Evolutionary conservation across 2,113 vertebrate genomes (phyloP), one percentile per base, ranked within the genome.

Genomic region (Lamprotornis superbus): DNA sequence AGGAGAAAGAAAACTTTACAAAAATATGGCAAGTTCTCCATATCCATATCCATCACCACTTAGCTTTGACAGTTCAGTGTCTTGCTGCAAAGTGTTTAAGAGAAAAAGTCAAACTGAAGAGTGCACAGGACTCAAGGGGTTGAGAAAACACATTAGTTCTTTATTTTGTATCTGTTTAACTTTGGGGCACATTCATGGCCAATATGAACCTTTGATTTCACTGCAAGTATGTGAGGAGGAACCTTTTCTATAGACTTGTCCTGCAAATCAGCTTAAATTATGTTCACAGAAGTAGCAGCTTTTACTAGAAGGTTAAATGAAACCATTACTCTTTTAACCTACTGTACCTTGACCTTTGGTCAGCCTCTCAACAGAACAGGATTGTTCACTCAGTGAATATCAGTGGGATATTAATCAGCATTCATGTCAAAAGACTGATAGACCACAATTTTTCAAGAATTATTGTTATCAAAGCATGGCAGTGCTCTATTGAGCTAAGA

Each of bases 251-350:
- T 6, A 53, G 12, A 46, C 42, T 52, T 82, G 71, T 83, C 91
- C 85, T 37, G 47, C 83, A 97, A 97, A 96, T 92, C 91, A 96
- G 39, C 81, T 91, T 59, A 76, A 93, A 68, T 47, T 37, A 4
- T 6, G 4, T 70, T 91, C 92, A 84, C 57, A 50, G 60, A 92
- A 95, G 47, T 7, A 83, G 89, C 69, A 95, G 80, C 53, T 11
- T 60, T 92, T 79, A 40, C 19, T 61, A 80, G 65, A 70, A 89
- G 74, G 78, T 53, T 37, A 67, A 96, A 93, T 73, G 44, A 95
- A 97, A 89, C 60, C 81, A 55, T 39, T 37, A 16, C 44, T 92
- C 49, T 71, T 6, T 53, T 69, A 96, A 87, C 80, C 57, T 6
- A 8, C 37, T 65, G 25, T 46, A 93, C 42, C 46, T 2, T 60